A percentile compares a stretch with the other conserved stretches of the same genome.
These are phyloP conservation scores for Falco novaeseelandiae DNA, from an alignment of 2,797 vertebrate species.

Conservation along the genomic window DNA sequence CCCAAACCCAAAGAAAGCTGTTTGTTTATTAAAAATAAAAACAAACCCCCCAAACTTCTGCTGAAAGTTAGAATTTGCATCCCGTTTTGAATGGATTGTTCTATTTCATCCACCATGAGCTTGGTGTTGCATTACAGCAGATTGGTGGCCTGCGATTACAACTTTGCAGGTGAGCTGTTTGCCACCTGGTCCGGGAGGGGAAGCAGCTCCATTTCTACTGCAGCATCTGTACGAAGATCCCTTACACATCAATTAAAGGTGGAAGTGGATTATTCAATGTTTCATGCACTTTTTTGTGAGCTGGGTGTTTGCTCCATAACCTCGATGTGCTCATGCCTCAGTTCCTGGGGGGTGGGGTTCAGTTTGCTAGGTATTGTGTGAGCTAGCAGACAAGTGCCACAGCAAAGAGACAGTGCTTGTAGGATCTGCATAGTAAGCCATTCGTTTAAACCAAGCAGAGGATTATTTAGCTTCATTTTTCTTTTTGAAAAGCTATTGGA, in stretches of 20 bases:
- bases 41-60: background rate
- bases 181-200: background rate
- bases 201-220: background rate
- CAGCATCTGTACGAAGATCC: background rate
- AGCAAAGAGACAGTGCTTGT: background rate
- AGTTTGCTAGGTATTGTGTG: background rate
- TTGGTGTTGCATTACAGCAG: background rate
- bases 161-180: background rate
- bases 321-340: accelerated
- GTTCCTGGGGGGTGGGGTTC: background rate
- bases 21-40: background rate
- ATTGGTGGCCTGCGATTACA: accelerated
- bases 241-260: background rate
- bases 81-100: background rate
- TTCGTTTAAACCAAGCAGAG: background rate
- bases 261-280: background rate
- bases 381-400: background rate
- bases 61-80: background rate
- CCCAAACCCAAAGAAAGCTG: background rate
- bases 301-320: background rate
- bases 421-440: background rate
- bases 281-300: background rate
- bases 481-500: background rate
- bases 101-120: background rate
- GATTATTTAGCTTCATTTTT: background rate